Base-by-base conservation (phyloP, 1,140 invertebrate genomes). In the Megathymus violae region DNA sequence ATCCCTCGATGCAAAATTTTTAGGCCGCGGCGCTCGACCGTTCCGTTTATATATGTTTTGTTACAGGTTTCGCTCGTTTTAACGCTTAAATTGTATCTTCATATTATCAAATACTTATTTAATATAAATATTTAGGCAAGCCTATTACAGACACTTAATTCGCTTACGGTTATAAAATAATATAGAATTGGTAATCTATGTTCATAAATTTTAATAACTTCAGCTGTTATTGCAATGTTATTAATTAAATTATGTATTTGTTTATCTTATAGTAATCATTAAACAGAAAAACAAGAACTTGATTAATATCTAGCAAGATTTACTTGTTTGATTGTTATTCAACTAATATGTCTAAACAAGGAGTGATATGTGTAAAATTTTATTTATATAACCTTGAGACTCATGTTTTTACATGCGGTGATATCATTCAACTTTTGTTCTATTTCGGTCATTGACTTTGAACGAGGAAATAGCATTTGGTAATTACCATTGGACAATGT, bases 1-100 rank as follows among this genome's bases (percentile, higher is more conserved):
- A 65, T 14, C 74, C 71, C 69, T 54, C 65, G 67, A 82, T 85
- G 80, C 78, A 82, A 85, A 82, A 81, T 85, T 74, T 79, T 78
- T 62, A 71, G 69, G 73, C 70, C 66, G 64, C 76, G 73, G 73
- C 47, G 60, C 54, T 76, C 62, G 74, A 51, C 62, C 58, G 68
- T 72, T 64, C 51, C 58, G n/a, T n/a, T 65, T 51, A 60, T 63
- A 71, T 47, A 67, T 64, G 25, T 43, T 64, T 62, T 40, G 38
- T 6, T 43, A 6, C 25, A 13, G 52, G 60, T 5, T 75, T 67
- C 43, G 43, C 11, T 44, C n/a, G 27, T 0, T 7, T 7, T 22
- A 3, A 31, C 4, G 31, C n/a, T 13, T 4, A 48, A 47, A 11
- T 15, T 31, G 3, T 9, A 4, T 31, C 7, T 4, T 31, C 9